Conservation (phyloP, 2,888 invertebrate genomes). For the Busseola fusca region DNA sequence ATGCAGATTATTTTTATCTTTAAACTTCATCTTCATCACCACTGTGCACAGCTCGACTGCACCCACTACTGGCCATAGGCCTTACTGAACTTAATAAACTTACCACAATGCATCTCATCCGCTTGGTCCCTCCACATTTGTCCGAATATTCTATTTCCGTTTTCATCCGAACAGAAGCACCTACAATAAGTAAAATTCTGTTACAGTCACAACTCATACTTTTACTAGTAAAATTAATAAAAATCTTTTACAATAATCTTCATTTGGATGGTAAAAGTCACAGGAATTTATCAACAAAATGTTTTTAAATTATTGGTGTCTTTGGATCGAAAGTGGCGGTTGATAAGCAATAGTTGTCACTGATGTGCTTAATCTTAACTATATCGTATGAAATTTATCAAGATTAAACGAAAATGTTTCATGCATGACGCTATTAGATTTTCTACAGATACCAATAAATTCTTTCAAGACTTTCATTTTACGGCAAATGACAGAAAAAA, state of each 20-base stretch:
- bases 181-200: constrained; percentile 74
- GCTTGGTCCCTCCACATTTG: constrained; percentile 89
- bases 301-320: constrained; percentile 26
- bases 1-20: neutral
- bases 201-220: neutral
- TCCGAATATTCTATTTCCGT: constrained; percentile 91
- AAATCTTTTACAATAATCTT: neutral
- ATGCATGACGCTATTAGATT: constrained; percentile 18
- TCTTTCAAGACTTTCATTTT: neutral
- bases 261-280: constrained; percentile 8
- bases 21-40: neutral
- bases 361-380: constrained; percentile 29
- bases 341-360: constrained; percentile 34
- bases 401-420: constrained; percentile 21
- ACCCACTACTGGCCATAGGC: neutral
- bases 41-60: neutral
- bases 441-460: constrained; percentile 1
- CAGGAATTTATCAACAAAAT: neutral
- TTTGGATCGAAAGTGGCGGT: constrained; percentile 33
- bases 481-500: neutral
- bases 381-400: constrained; percentile 21
- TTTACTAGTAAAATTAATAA: constrained; percentile 1
- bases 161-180: constrained; percentile 91
- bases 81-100: constrained; percentile 59
- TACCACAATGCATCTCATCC: constrained; percentile 91